Conservation (phyloP, 1,140 invertebrate species). For the Maniola jurtina region DNA sequence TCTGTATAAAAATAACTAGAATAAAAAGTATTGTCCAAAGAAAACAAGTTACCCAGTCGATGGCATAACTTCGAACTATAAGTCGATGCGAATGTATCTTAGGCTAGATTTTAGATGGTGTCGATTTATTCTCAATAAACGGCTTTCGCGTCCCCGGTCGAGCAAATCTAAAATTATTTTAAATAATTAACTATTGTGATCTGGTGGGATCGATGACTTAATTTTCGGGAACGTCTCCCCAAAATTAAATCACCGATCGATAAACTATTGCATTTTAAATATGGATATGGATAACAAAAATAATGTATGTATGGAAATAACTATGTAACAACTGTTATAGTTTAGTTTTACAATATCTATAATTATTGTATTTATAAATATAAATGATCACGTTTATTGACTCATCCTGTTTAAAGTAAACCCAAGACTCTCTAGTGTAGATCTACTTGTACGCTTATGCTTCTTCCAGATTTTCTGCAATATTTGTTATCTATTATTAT, state of each 20-base stretch:
- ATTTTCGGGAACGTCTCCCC: slow-evolving; percentile 27
- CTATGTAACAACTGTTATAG: slow-evolving; percentile 72
- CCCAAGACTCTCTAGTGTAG: slow-evolving; percentile 25
- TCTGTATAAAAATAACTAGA: slow-evolving; percentile 39
- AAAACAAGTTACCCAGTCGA: slow-evolving; percentile 33
- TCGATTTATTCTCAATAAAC: slow-evolving; percentile 67
- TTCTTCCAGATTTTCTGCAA: not conserved
- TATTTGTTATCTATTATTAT: too few relatives aligned
- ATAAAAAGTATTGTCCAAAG: slow-evolving; percentile 37
- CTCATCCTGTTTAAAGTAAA: slow-evolving; percentile 42
- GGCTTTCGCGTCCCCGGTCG: slow-evolving; percentile 51
- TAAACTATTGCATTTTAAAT: slow-evolving; percentile 75
- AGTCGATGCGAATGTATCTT: slow-evolving; percentile 44
- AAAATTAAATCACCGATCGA: slow-evolving; percentile 42
- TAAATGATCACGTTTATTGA: slow-evolving; percentile 58
- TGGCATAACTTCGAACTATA: slow-evolving; percentile 30
- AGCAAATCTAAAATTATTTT: slow-evolving; percentile 66
- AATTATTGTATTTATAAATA: slow-evolving; percentile 68
- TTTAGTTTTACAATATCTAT: slow-evolving; percentile 67
- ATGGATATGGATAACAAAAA: slow-evolving; percentile 74
- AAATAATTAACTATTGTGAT: slow-evolving; percentile 72
- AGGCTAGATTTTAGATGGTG: slow-evolving; percentile 40
- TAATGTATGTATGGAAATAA: slow-evolving; percentile 73
- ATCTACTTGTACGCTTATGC: slow-evolving; percentile 20
- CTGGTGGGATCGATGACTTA: slow-evolving; percentile 43